Percentiles rank a stretch among this genome's conserved stretches.
These are phyloP conservation scores for Craterocephalus amniculus DNA, from an alignment of 2,797 vertebrate species.

Conservation along the genomic window DNA sequence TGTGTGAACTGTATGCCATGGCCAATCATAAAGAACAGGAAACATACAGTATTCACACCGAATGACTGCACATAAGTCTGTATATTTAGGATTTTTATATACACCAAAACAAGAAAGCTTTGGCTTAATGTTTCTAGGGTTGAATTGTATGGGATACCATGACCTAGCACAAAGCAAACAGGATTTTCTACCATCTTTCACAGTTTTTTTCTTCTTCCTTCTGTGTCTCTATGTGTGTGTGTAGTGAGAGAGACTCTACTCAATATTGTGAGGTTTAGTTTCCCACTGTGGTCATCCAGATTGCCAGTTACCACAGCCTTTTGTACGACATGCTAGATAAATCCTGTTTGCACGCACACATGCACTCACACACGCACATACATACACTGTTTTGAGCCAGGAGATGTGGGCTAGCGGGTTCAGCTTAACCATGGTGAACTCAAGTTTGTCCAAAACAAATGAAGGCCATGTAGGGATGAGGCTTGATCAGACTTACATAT, in stretches of 20 bases:
- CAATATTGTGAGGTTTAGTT: constrained; percentile 69
- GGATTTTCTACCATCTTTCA: constrained; percentile 70
- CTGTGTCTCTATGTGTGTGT: constrained; percentile 27
- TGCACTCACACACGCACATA: constrained; percentile 31
- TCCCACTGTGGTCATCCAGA: constrained; percentile 77
- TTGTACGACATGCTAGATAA: constrained; percentile 76
- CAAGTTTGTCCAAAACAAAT: constrained; percentile 69
- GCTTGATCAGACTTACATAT: constrained; percentile 51
- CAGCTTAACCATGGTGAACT: constrained; percentile 79
- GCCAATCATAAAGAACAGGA: not conserved
- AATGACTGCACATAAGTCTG: not conserved
- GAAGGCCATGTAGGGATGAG: constrained; percentile 36
- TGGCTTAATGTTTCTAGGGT: constrained; percentile 39
- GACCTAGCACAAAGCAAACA: constrained; percentile 71
- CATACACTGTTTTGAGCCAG: constrained; percentile 62
- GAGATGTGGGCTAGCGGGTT: constrained; percentile 78
- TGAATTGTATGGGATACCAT: constrained; percentile 58
- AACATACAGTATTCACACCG: not conserved
- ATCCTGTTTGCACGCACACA: constrained; percentile 72
- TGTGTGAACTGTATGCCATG: not conserved
- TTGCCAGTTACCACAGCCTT: constrained; percentile 71
- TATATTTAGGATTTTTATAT: constrained; percentile 17
- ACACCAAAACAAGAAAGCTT: constrained; percentile 20
- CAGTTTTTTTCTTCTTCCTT: constrained; percentile 31
- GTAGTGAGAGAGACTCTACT: constrained; percentile 35